Conservation (phyloP, 2,113 vertebrate genomes). For the cattle (Bos taurus) region DNA sequence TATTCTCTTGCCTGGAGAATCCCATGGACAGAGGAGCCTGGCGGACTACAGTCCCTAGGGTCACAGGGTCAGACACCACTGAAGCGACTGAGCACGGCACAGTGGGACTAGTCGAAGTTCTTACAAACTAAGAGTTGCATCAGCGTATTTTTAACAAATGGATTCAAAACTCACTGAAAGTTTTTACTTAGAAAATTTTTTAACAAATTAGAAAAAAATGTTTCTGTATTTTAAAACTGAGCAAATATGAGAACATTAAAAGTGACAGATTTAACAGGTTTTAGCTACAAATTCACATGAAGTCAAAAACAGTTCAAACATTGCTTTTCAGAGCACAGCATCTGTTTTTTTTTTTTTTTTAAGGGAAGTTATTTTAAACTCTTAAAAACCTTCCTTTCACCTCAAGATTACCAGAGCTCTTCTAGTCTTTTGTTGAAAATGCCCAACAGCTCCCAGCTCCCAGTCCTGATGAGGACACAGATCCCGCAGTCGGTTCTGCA, state of each 20-base stretch:
- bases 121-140: neutral
- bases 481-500: neutral
- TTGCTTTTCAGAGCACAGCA: neutral
- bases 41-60: neutral
- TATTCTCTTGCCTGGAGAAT: neutral
- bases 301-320: neutral
- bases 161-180: neutral
- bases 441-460: accelerated
- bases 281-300: neutral
- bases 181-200: neutral
- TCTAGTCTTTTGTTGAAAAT: neutral
- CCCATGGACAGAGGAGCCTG: neutral
- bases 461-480: neutral
- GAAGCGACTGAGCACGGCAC: neutral
- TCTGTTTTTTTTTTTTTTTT: neutral
- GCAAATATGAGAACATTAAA: neutral
- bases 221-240: neutral
- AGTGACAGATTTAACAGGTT: neutral
- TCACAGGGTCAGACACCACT: neutral
- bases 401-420: neutral
- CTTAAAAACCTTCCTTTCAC: neutral
- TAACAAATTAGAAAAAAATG: neutral
- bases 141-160: neutral
- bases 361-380: neutral
- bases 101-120: accelerated